phyloP scores from a whole-genome alignment of 2,113 vertebrate genomes.

The Catharus minimus region DNA sequence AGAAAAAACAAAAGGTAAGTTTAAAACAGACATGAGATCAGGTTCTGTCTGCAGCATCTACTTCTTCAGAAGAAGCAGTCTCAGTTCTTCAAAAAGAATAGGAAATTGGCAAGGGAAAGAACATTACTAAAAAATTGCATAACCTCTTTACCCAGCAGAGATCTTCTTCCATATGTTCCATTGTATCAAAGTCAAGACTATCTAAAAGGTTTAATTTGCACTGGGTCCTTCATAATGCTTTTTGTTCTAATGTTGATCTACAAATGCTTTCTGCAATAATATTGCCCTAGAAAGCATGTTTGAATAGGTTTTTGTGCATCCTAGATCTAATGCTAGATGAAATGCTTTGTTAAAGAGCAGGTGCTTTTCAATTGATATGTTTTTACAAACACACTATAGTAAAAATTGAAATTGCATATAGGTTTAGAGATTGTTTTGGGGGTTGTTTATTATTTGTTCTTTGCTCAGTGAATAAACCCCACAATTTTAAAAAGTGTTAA shows the following conservation, averaged over 20 bases:
- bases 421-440: not conserved
- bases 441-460: not conserved
- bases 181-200: conserved; percentile 20
- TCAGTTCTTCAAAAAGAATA: conserved; percentile 4
- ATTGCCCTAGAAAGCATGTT: not conserved
- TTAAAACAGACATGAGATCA: not conserved
- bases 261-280: conserved; percentile 30
- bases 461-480: not conserved
- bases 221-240: conserved; percentile 13
- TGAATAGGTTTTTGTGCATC: not conserved
- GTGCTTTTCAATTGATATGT: not conserved
- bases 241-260: conserved; percentile 45
- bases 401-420: not conserved
- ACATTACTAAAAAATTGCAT: conserved; percentile 12
- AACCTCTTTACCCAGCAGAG: not conserved
- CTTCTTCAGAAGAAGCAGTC: not conserved
- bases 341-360: not conserved
- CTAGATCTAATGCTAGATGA: not conserved
- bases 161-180: conserved; percentile 4
- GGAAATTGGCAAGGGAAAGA: not conserved
- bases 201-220: conserved; percentile 50
- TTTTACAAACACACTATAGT: not conserved
- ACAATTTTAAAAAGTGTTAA: not conserved
- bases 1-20: not conserved
- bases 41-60: not conserved